phyloP scores from a whole-genome alignment of 2,797 vertebrate species.

The Gymnoscopelus braueri region DNA sequence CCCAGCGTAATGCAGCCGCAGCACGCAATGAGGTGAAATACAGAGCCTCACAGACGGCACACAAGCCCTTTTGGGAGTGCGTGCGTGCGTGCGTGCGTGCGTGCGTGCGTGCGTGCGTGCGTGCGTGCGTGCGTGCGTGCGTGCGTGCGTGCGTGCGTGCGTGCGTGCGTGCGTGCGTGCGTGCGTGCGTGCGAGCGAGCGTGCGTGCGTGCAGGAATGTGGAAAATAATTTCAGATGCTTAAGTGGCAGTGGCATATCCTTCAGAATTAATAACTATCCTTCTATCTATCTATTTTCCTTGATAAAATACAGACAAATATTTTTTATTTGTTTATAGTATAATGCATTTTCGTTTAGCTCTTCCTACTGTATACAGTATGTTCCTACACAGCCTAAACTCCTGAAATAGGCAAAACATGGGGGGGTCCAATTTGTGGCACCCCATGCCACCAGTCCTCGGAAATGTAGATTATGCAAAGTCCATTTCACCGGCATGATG shows the following conservation, averaged over 20 bases:
- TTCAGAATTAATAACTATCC: not conserved
- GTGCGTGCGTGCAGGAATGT: too few relatives aligned
- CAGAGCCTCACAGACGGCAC: slow-evolving; percentile 7
- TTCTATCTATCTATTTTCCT: not conserved
- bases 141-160: not conserved
- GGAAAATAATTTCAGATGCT: too few relatives aligned
- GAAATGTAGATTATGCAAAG: too few relatives aligned
- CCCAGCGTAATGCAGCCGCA: slow-evolving; percentile 39
- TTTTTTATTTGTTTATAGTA: not conserved
- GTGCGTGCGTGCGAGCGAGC: not conserved
- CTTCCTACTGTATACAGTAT: too few relatives aligned
- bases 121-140: not conserved
- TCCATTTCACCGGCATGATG: too few relatives aligned
- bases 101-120: not conserved
- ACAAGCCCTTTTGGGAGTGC: slow-evolving; percentile 12
- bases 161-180: not conserved
- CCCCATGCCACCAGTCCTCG: too few relatives aligned
- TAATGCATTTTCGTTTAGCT: not conserved
- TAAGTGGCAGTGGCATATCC: too few relatives aligned
- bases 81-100: not conserved
- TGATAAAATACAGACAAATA: too few relatives aligned
- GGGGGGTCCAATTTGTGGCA: too few relatives aligned
- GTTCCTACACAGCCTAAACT: too few relatives aligned
- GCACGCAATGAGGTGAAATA: slow-evolving; percentile 47
- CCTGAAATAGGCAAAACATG: too few relatives aligned